phyloP scores from a whole-genome alignment of 2,888 invertebrate genomes.

The Plemyria rubiginata region DNA sequence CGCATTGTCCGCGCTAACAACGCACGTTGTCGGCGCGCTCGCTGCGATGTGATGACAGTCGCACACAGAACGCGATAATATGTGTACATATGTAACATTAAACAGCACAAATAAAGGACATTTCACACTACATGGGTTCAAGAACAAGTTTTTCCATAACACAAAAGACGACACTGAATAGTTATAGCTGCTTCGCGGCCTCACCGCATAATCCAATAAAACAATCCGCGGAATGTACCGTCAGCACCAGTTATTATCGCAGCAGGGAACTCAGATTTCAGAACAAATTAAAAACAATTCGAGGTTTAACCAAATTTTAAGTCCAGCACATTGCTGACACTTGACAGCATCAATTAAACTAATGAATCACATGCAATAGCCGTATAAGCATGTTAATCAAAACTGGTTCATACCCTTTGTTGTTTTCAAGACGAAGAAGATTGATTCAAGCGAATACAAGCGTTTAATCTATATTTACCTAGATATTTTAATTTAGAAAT shows the following conservation, averaged over 20 bases:
- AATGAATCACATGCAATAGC: neutral
- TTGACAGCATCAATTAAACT: neutral
- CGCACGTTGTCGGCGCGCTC: conserved; percentile 53
- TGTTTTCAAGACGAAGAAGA: no score
- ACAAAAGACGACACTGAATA: conserved; percentile 85
- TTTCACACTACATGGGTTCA: conserved; percentile 85
- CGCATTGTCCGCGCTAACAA: conserved; percentile 74
- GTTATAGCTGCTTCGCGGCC: conserved; percentile 84
- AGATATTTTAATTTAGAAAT: no score
- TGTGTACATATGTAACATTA: conserved; percentile 86
- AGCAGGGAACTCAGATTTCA: conserved; percentile 13
- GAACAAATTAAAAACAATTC: conserved; percentile 4
- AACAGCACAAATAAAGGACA: conserved; percentile 84
- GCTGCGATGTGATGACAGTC: conserved; percentile 67
- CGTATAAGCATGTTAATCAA: neutral
- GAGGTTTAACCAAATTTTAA: neutral
- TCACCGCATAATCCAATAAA: conserved; percentile 84
- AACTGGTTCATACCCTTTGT: neutral
- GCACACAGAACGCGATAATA: conserved; percentile 77
- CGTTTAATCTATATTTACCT: no score
- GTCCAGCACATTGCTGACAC: neutral
- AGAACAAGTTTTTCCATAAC: conserved; percentile 86
- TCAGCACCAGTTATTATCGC: conserved; percentile 55
- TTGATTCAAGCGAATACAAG: no score
- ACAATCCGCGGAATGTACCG: conserved; percentile 82